phyloP scores from a whole-genome alignment of 2,888 invertebrate genomes.

The Troides aeacus region DNA sequence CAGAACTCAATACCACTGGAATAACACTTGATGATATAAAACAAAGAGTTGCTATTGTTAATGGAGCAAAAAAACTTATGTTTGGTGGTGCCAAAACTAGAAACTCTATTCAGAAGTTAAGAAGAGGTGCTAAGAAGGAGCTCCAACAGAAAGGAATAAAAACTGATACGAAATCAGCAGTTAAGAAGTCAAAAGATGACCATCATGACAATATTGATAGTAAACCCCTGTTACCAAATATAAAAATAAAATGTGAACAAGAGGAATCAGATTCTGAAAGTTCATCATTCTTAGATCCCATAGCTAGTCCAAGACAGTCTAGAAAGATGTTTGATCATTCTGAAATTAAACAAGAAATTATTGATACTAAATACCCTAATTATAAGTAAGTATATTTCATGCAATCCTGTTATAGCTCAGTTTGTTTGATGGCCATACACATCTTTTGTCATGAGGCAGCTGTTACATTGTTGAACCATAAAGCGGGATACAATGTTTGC shows the following conservation, averaged over 20 bases:
- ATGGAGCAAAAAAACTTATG: constrained; percentile 77
- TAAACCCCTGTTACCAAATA: constrained; percentile 64
- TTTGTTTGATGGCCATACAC: background rate
- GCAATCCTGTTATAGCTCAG: too few species aligned
- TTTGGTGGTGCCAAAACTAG: constrained; percentile 68
- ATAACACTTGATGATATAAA: constrained; percentile 83
- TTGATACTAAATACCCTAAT: constrained; percentile 54
- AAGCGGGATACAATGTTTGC: too few species aligned
- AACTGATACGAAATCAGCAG: constrained; percentile 45
- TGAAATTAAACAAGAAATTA: constrained; percentile 65
- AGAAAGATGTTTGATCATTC: constrained; percentile 59
- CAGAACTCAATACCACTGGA: constrained; percentile 87
- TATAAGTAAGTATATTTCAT: constrained; percentile 49
- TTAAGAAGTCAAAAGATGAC: constrained; percentile 64
- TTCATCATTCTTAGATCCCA: constrained; percentile 68
- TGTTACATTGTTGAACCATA: too few species aligned
- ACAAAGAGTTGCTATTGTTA: constrained; percentile 74
- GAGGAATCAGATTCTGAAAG: constrained; percentile 75
- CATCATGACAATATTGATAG: constrained; percentile 51
- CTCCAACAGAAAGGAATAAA: constrained; percentile 47
- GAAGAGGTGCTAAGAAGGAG: constrained; percentile 62
- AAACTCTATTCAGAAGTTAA: constrained; percentile 54
- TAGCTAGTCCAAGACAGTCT: constrained; percentile 65
- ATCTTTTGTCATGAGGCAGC: background rate
- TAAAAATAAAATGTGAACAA: constrained; percentile 69